Conservation (phyloP, 2,113 vertebrate species). For the Nettapus auritus region DNA sequence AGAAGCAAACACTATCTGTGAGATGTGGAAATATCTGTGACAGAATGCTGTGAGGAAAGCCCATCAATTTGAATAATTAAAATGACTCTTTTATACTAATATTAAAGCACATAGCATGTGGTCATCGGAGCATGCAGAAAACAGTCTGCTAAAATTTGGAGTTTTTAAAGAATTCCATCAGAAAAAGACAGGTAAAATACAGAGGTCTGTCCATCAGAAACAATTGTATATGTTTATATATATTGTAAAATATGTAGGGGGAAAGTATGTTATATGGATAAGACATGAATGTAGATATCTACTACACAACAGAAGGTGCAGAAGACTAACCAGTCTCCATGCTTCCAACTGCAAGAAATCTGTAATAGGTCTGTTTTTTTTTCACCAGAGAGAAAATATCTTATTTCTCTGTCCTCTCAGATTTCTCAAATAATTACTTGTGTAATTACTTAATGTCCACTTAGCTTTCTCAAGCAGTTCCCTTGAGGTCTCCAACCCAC, state of each 20-base stretch:
- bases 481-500: background rate
- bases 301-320: background rate
- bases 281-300: background rate
- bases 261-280: background rate
- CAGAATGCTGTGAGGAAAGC: background rate
- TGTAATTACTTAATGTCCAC: background rate
- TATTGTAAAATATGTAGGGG: background rate
- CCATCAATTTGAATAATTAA: background rate
- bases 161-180: background rate
- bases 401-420: background rate
- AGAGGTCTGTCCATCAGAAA: background rate
- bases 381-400: background rate
- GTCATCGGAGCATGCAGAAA: background rate
- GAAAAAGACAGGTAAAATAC: background rate
- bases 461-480: background rate
- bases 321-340: background rate
- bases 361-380: background rate
- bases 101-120: fast-evolving
- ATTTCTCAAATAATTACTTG: background rate
- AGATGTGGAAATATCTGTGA: background rate
- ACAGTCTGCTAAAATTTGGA: fast-evolving
- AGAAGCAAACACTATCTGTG: background rate
- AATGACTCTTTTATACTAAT: background rate
- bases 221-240: background rate
- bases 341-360: background rate